phyloP scores from a whole-genome alignment of 2,113 vertebrate species.

The Cololabis saira region DNA sequence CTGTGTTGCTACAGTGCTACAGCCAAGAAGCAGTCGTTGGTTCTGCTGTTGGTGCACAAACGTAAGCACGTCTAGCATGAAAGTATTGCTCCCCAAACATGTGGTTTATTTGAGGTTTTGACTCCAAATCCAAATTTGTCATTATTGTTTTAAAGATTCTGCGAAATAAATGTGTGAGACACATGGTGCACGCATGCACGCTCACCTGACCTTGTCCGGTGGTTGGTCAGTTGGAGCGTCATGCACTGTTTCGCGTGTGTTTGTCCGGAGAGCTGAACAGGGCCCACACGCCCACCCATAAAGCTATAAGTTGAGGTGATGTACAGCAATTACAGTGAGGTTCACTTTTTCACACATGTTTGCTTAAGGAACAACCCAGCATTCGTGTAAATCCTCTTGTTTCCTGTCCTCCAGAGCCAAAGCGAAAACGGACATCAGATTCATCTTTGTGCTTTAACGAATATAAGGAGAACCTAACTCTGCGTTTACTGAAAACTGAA shows the following conservation, averaged over 20 bases:
- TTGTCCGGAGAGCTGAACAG: slow-evolving; percentile 62
- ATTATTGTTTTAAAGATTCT: slow-evolving; percentile 23
- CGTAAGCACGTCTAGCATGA: slow-evolving; percentile 41
- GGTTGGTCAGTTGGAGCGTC: slow-evolving; percentile 38
- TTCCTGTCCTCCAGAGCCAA: slow-evolving; percentile 1
- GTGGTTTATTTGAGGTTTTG: slow-evolving; percentile 16
- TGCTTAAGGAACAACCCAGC: slow-evolving; percentile 40
- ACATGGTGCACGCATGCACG: slow-evolving; percentile 32
- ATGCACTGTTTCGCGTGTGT: slow-evolving; percentile 55
- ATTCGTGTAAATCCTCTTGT: slow-evolving; percentile 4
- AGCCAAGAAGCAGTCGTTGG: slow-evolving; percentile 28
- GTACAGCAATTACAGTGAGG: slow-evolving; percentile 62
- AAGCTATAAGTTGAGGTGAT: slow-evolving; percentile 71
- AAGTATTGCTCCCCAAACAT: slow-evolving; percentile 59
- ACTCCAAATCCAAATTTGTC: slow-evolving; percentile 19
- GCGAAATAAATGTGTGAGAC: slow-evolving; percentile 37
- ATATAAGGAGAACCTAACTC: too few relatives aligned
- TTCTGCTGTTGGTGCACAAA: slow-evolving; percentile 33
- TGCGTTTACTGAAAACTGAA: too few relatives aligned
- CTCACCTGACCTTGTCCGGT: slow-evolving; percentile 27
- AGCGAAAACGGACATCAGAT: slow-evolving; percentile 15
- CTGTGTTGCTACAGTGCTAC: slow-evolving; percentile 48
- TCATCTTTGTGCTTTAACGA: not conserved
- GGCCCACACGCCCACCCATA: slow-evolving; percentile 52
- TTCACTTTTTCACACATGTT: slow-evolving; percentile 28